Conservation (phyloP, 2,888 invertebrate species). For the Xanthorhoe spadicearia region DNA sequence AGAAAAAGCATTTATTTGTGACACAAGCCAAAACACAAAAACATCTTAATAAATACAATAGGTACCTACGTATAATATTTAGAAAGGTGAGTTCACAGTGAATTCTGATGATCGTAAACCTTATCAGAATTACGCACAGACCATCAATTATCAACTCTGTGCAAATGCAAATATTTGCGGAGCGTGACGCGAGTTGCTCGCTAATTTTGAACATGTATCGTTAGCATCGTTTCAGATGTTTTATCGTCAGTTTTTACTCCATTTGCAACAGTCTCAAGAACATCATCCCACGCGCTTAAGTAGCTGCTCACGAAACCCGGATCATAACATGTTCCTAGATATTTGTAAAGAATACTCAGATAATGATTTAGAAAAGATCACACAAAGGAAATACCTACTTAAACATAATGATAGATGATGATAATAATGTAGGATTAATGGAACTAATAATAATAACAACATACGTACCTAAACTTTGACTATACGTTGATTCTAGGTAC, state of each 20-base stretch:
- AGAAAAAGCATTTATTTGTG: too few species aligned
- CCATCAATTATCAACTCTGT: conserved; percentile 51
- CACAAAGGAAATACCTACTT: too few species aligned
- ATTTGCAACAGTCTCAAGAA: conserved; percentile 16
- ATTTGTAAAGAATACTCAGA: too few species aligned
- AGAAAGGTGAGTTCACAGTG: conserved; percentile 2
- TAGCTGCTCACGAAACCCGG: background rate
- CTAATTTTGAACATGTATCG: conserved; percentile 51
- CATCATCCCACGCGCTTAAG: conserved; percentile 10
- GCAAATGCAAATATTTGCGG: conserved; percentile 42
- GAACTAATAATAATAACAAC: too few species aligned
- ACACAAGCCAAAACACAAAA: too few species aligned
- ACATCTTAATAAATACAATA: too few species aligned
- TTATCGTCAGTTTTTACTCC: conserved; percentile 23
- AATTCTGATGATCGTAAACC: conserved; percentile 9
- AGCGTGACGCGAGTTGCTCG: conserved; percentile 45
- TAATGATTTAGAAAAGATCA: too few species aligned
- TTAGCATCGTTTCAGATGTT: conserved; percentile 47
- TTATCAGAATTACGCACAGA: conserved; percentile 44
- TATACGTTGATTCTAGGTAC: too few species aligned
- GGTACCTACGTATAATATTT: too few species aligned
- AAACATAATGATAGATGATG: too few species aligned
- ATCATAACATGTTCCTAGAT: background rate
- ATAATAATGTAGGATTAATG: too few species aligned
- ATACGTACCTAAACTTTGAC: too few species aligned